Evolutionary conservation across 2,113 vertebrate genomes (phyloP).

Genomic region (Emydura subglobosa): DNA sequence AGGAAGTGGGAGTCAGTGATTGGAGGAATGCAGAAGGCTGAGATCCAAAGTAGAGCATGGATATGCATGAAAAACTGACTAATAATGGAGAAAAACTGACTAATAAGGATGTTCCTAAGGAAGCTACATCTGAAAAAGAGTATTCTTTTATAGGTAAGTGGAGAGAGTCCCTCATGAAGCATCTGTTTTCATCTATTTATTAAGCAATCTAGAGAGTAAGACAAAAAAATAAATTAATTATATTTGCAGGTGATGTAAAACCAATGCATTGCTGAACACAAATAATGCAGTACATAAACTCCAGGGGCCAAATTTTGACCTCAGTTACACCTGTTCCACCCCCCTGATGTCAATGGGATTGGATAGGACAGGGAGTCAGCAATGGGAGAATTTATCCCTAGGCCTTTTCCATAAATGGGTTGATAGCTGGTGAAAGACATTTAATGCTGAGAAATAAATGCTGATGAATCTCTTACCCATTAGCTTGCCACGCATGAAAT

Average conservation of each 20-base stretch:
- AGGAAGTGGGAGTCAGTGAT: conserved; percentile 27
- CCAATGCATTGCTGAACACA: conserved; percentile 60
- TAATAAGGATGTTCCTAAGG: conserved; percentile 55
- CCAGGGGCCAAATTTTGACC: conserved; percentile 72
- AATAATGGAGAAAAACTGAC: conserved; percentile 55
- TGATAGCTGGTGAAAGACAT: conserved; percentile 56
- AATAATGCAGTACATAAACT: conserved; percentile 60
- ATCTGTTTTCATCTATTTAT: conserved; percentile 76
- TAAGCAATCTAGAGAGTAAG: conserved; percentile 73
- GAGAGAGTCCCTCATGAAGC: conserved; percentile 64
- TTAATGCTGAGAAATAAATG: conserved; percentile 64
- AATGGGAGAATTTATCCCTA: conserved; percentile 71
- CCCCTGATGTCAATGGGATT: conserved; percentile 65
- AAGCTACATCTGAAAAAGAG: conserved; percentile 58
- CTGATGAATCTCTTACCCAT: conserved; percentile 37
- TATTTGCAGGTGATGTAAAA: conserved; percentile 54
- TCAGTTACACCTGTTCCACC: conserved; percentile 69
- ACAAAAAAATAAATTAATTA: conserved; percentile 76
- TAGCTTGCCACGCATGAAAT: conserved; percentile 45
- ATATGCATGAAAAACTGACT: conserved; percentile 68
- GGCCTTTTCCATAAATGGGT: conserved; percentile 58
- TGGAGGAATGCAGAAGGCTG: neutral
- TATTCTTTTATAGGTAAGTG: conserved; percentile 70
- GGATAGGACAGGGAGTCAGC: conserved; percentile 66
- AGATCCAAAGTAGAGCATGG: conserved; percentile 38